Base-by-base conservation (phyloP, 2,888 invertebrate species). In the Sabatieria punctata region DNA sequence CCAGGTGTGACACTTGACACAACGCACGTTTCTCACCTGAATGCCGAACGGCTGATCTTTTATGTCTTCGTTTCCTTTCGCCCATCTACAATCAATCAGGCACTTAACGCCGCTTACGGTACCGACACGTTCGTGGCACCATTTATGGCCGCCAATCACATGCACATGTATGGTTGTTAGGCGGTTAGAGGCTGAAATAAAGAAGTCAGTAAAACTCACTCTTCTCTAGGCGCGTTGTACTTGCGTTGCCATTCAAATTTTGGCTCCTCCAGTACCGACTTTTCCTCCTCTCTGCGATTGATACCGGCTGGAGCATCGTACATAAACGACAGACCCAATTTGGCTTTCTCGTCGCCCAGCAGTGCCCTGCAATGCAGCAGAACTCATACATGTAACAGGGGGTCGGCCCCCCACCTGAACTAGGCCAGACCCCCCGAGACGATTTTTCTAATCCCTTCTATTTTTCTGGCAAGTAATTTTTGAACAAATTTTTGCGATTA, bases 171-270 rank as follows among this genome's bases (percentile, higher is more conserved):
- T 15, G 30, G 8, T 11, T 15, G 30, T 30, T 15, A 8, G 30
- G 15, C 30, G 30, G 8, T 11, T 30, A 8, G 8, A 30, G 30
- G 30, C 8, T 8, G 8, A 30, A 15, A 23, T 21, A 18, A 41
- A 24, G 11, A 38, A 21, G 6, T 6, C 6, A 30, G 23, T 13
- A 26, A n/a, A 19, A 35, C 51, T 66, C 67, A 75, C 73, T 74
- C 88, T 71, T 99, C 97, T 67, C 97, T 75, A 0, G 97, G 97
- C 4, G 97, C 97, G 72, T 95, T 95, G 62, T 88, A 97, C 67
- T 95, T 95, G 40, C 97, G 75, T 69, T 97, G 97, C 97, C 97
- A 99, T 65, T 99, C 97, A 72, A 99, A 99, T 69, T 95, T 97
- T 61, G 85, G 93, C n/a, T n/a, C n/a, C 60, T 95, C 93, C 1